phyloP scores from a whole-genome alignment of 1,140 invertebrate species.

The Neuroterus valhalla region DNA sequence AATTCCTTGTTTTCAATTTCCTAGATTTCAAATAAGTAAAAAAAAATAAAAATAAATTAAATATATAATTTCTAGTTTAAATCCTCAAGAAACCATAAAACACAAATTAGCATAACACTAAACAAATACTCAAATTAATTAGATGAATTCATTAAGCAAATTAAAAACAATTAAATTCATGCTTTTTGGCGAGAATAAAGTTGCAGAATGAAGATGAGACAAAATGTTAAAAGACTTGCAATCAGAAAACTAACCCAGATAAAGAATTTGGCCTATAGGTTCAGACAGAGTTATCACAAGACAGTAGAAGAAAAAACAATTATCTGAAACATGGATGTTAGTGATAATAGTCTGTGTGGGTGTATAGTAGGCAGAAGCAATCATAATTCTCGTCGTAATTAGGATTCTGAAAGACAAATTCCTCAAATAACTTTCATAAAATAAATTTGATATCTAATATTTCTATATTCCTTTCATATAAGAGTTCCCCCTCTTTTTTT shows the following conservation, averaged over 20 bases:
- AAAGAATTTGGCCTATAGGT: constrained; percentile 18
- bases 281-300: constrained; percentile 23
- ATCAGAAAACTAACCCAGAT: constrained; percentile 2
- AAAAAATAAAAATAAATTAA: too few species aligned
- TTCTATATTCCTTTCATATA: background rate
- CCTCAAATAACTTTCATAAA: background rate
- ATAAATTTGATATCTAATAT: background rate
- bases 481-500: background rate
- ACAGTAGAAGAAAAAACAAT: constrained; percentile 9
- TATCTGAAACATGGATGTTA: constrained; percentile 23
- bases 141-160: too few species aligned
- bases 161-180: background rate
- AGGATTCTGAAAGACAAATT: background rate
- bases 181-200: background rate
- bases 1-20: too few species aligned
- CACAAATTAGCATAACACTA: too few species aligned
- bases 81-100: too few species aligned
- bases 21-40: too few species aligned
- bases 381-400: background rate
- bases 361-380: constrained; percentile 27
- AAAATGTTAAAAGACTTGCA: constrained; percentile 5
- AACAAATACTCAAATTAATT: too few species aligned
- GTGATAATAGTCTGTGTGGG: constrained; percentile 27
- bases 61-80: too few species aligned
- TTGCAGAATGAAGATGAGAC: background rate